phyloP scores from a whole-genome alignment of 2,888 invertebrate genomes.

The Acleris sparsana region DNA sequence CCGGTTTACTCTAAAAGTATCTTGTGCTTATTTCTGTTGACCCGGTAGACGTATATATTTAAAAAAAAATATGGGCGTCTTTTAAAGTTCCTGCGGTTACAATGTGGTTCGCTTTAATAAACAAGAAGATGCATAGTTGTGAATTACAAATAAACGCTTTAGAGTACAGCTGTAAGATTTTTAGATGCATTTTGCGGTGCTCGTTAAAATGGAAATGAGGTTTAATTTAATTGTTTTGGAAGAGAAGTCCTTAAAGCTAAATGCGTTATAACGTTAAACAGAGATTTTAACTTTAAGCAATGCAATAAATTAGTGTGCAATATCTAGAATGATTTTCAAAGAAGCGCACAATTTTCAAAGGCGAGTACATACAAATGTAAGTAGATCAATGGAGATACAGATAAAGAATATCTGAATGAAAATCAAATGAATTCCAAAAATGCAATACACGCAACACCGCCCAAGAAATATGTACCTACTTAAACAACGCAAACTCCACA shows the following conservation, averaged over 20 bases:
- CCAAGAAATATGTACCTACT: neutral
- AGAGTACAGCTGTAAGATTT: neutral
- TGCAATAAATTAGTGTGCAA: neutral
- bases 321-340: too few species aligned
- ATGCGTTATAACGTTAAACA: slow-evolving; percentile 13
- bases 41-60: too few species aligned
- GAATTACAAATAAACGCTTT: neutral
- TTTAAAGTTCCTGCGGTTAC: too few species aligned
- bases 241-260: slow-evolving; percentile 10
- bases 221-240: slow-evolving; percentile 17
- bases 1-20: too few species aligned
- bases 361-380: too few species aligned
- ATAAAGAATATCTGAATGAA: too few species aligned
- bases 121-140: neutral
- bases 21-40: too few species aligned
- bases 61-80: too few species aligned
- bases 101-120: too few species aligned
- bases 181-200: neutral
- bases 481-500: neutral
- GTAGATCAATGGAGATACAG: too few species aligned
- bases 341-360: too few species aligned
- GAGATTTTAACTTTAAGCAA: slow-evolving; percentile 13
- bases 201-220: slow-evolving; percentile 17
- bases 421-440: too few species aligned
- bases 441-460: neutral